Evolutionary conservation across 2,888 invertebrate genomes (phyloP).

Genomic region (Barypeithes pellucidus): DNA sequence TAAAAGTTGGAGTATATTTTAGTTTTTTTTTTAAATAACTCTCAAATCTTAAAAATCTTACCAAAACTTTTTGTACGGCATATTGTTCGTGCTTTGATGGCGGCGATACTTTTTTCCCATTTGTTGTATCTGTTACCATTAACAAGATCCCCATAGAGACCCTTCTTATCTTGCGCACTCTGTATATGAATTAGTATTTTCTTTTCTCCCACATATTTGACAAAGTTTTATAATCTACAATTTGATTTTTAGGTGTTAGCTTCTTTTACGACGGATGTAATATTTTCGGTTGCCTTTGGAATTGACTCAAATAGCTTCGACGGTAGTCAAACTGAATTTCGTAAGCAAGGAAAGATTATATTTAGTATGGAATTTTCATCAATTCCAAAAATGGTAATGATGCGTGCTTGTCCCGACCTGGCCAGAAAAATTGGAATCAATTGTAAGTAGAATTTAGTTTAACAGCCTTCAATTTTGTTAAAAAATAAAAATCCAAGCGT

Average conservation of each 20-base stretch:
- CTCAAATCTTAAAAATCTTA: no score
- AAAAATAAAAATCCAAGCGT: neutral
- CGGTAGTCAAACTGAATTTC: constrained; percentile 66
- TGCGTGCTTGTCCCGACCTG: neutral
- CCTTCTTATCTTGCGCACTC: no score
- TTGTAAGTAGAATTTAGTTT: neutral
- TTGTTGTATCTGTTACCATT: no score
- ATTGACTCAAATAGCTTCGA: constrained; percentile 74
- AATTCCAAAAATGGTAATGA: neutral
- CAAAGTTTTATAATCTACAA: neutral
- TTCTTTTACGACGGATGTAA: constrained; percentile 75
- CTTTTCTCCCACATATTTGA: no score
- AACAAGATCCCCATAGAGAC: no score
- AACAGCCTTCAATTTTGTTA: neutral
- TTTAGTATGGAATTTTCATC: neutral
- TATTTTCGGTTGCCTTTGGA: constrained; percentile 76
- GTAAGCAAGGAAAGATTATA: constrained; percentile 61
- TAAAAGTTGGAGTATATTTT: no score
- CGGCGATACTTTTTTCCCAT: no score
- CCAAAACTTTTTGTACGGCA: no score
- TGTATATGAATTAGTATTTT: no score
- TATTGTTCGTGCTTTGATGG: no score
- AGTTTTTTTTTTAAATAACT: no score
- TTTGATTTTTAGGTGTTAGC: constrained; percentile 69
- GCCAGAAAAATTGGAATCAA: neutral